Evolutionary conservation across 1,140 invertebrate species (phyloP).

Genomic region (Ridgeia piscesae): DNA sequence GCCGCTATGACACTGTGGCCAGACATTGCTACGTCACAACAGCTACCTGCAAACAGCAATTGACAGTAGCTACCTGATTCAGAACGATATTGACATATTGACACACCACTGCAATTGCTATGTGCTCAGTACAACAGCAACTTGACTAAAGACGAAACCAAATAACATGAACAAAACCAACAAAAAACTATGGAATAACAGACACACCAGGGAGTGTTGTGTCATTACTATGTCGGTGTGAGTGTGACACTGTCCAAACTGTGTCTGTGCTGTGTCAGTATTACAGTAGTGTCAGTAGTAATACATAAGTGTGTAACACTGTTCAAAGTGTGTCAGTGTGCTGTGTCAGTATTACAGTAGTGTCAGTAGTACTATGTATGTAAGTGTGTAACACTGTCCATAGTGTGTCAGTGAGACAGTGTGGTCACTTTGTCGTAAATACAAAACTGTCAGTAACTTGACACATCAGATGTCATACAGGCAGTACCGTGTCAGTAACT

Average conservation of each 20-base stretch:
- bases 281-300: too few species aligned
- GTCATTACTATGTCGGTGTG: background rate
- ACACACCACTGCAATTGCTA: background rate
- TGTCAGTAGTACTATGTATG: too few species aligned
- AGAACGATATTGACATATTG: background rate
- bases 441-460: background rate
- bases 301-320: too few species aligned
- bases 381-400: background rate
- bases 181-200: background rate
- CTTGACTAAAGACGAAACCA: background rate
- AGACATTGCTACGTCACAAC: background rate
- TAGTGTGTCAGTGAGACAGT: background rate
- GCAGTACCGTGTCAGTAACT: background rate
- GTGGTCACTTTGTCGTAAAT: too few species aligned
- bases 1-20: background rate
- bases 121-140: background rate
- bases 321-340: too few species aligned
- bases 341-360: too few species aligned
- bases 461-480: background rate
- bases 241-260: background rate
- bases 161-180: background rate
- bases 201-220: background rate
- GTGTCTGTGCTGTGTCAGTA: background rate
- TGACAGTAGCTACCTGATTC: background rate
- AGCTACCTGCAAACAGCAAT: background rate